phyloP scores from a whole-genome alignment of 2,113 vertebrate genomes.

The Platichthys stellatus region DNA sequence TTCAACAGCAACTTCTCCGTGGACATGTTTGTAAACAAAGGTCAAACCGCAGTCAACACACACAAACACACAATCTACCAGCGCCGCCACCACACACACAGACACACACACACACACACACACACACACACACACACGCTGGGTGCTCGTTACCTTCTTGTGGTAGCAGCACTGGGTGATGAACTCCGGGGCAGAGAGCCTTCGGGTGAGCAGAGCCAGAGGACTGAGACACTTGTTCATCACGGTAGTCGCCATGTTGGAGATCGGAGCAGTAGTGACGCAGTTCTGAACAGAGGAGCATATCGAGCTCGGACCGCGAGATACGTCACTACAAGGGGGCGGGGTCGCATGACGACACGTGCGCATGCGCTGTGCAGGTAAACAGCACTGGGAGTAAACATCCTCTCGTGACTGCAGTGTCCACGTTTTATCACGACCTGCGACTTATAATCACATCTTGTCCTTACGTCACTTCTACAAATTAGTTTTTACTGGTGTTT shows the following conservation, averaged over 20 bases:
- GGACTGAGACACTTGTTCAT: conserved; percentile 70
- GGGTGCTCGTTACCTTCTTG: conserved; percentile 72
- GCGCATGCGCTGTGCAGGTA: conserved; percentile 44
- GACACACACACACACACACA: too few relatives aligned
- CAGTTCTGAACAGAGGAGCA: conserved; percentile 15
- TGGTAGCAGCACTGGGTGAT: conserved; percentile 73
- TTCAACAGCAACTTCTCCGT: too few relatives aligned
- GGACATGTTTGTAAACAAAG: too few relatives aligned
- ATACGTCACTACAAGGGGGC: background rate
- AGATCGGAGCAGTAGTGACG: conserved; percentile 46
- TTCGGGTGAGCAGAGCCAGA: conserved; percentile 65
- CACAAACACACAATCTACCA: too few relatives aligned
- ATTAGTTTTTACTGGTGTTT: too few relatives aligned
- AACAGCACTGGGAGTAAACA: background rate
- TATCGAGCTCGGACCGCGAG: background rate
- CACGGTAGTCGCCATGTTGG: conserved; percentile 69
- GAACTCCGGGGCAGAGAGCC: conserved; percentile 73
- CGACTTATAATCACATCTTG: too few relatives aligned
- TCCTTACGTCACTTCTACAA: too few relatives aligned
- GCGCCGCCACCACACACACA: too few relatives aligned
- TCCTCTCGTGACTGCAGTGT: too few relatives aligned
- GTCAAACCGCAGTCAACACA: too few relatives aligned
- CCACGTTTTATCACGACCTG: too few relatives aligned
- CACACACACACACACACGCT: too few relatives aligned
- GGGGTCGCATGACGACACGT: background rate